Evolutionary conservation across 2,888 invertebrate genomes (phyloP), one percentile per base, ranked within the genome.

Genomic region (Stenotaenia linearis): DNA sequence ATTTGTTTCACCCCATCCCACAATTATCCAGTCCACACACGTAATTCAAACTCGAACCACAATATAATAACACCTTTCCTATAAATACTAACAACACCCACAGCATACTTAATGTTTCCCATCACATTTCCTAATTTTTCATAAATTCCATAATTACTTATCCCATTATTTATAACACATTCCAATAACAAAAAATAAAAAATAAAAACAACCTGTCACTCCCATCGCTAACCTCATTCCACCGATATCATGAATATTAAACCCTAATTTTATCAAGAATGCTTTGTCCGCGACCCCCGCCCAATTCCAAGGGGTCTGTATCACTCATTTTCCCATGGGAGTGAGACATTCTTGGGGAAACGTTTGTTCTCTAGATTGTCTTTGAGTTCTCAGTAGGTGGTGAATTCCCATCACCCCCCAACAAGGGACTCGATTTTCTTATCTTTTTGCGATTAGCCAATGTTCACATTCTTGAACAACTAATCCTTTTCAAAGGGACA

Each of bases 311-410:
- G 28, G 69, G 69, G 69, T 69, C 25, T 28, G 69, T 69, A 69
- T 69, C 69, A 69, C 69, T 69, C 25, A 28, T 69, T 69, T 69
- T 69, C 69, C 69, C 69, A 69, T 69, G 69, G 69, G 69, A 69
- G 69, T 69, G 69, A 69, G 69, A 69, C 69, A 69, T 69, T 69
- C 69, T 69, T 69, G 69, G 69, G 5, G 69, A 28, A n/a, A 69
- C 69, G 25, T 69, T 69, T 69, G 69, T 69, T 69, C 25, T 69
- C 4, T 0, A 25, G 69, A 69, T 69, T 69, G 69, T 69, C 69
- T 69, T 25, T 69, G 25, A 28, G 28, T n/a, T 69, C 69, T 28
- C 69, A 28, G 69, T 69, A 69, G 69, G 69, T 28, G 69, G 69
- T n/a, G 69, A 69, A 25, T 69, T 69, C 69, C 28, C 69, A 69